Base-by-base conservation (phyloP, 2,888 invertebrate genomes). In the Scaptomyza caliginosa region DNA sequence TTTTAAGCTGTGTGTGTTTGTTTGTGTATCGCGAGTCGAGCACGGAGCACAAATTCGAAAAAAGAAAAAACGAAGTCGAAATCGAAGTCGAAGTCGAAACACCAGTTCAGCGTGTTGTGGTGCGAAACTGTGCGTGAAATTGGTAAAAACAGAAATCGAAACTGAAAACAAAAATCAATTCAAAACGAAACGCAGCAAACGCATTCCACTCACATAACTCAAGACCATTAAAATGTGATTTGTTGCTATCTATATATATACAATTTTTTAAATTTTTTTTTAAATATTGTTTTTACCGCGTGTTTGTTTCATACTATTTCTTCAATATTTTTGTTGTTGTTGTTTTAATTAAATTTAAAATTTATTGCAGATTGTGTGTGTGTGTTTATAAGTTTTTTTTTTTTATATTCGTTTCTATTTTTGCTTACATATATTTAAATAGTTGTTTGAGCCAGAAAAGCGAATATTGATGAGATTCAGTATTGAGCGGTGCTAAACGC, bases 111-210 rank as follows among this genome's bases (percentile, higher is more conserved):
- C n/a, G 52, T 43, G 36, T 39, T 48, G 36, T 26, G 69, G 54
- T 59, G 59, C 58, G 62, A 79, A 79, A 74, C 77, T 83, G 81
- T 86, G 86, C 77, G 86, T 81, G 67, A 81, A 83, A 83, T 81
- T 69, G 84, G 77, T 81, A 83, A 80, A 46, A 74, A 63, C 39
- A 34, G 56, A 74, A 59, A 49, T 42, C 23, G 62, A 67, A 80
- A 63, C 57, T 46, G 30, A 28, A 60, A 67, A 58, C 39, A 34
- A 34, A 56, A 58, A 55, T 36, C 57, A 40, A 48, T 57, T 24
- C 36, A 64, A 38, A 39, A 32, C 52, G 40, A 55, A 45, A 34
- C 50, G 52, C 38, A 62, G 48, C 71, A 58, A 51, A 69, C 57
- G 55, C 64, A 72, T 69, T 64, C 74, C 64, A 49, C 51, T 43